A percentile compares a stretch with the other conserved stretches of the same genome.
Evolutionary conservation across 2,797 vertebrate genomes (phyloP).

Genomic region (Heteromormyrus szaboi): DNA sequence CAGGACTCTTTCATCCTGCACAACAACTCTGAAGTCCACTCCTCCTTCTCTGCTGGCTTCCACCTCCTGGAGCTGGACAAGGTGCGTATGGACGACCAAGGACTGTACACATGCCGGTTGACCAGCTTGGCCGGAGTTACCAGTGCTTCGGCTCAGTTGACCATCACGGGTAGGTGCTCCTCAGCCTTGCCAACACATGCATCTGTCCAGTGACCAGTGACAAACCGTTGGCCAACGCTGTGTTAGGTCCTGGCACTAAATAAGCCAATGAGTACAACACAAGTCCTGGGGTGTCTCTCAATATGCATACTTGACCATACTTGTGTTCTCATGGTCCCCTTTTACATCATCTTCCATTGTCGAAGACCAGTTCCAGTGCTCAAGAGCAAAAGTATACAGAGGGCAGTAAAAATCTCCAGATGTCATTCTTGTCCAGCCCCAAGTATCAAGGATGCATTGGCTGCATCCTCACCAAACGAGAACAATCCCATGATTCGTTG

Average conservation of each 20-base stretch:
- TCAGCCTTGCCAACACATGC: not conserved
- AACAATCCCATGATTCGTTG: not conserved
- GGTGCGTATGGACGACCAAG: conserved; percentile 13
- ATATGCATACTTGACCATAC: not conserved
- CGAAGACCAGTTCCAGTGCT: not conserved
- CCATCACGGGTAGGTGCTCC: conserved; percentile 8
- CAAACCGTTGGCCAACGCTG: not conserved
- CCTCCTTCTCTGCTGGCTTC: conserved; percentile 15
- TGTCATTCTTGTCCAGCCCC: not conserved
- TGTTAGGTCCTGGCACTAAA: not conserved
- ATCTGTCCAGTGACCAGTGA: not conserved
- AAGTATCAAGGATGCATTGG: not conserved
- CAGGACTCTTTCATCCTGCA: conserved; percentile 14
- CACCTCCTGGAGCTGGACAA: conserved; percentile 16
- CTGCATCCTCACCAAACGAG: not conserved
- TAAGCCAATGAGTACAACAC: not conserved
- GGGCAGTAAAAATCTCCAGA: not conserved
- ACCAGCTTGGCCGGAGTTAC: conserved; percentile 16
- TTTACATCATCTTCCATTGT: not conserved
- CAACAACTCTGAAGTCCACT: not conserved
- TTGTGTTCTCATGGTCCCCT: not conserved
- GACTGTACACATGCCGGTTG: conserved; percentile 23
- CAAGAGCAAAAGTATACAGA: not conserved
- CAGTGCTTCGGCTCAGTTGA: conserved; percentile 19
- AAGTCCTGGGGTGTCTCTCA: not conserved